A percentile compares a stretch with the other conserved stretches of the same genome.
Conservation (phyloP, 2,888 invertebrate genomes). For the Mesorhabditis sp. region DNA sequence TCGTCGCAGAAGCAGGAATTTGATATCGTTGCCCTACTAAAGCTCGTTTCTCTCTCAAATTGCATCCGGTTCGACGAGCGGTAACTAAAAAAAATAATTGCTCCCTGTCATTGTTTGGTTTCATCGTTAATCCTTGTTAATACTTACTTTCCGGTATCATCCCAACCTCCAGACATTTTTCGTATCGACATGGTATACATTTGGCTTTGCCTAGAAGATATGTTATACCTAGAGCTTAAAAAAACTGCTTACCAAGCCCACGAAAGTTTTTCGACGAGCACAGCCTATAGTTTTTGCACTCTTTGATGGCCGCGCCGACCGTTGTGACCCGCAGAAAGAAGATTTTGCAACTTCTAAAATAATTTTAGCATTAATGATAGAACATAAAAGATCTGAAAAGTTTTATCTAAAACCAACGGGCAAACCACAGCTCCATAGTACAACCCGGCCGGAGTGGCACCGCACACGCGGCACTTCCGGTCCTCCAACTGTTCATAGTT, state of each 20-base stretch:
- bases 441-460: neutral
- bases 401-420: neutral
- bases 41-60: conserved; percentile 1
- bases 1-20: neutral
- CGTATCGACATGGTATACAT: neutral
- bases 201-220: neutral
- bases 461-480: neutral
- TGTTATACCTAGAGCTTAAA: neutral
- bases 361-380: neutral
- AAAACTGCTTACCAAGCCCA: no score
- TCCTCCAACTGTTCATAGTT: neutral
- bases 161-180: neutral
- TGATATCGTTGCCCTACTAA: neutral
- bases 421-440: conserved; percentile 2
- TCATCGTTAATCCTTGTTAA: no score
- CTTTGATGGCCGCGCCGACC: no score
- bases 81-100: neutral
- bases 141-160: conserved; percentile 1
- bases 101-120: neutral
- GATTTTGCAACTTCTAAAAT: neutral
- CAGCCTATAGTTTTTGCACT: no score
- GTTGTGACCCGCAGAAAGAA: no score
- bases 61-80: neutral
- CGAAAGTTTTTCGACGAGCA: no score
- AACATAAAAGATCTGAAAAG: no score